Evolutionary conservation across 2,797 vertebrate genomes (phyloP).

Genomic region (Sternarchorhynchus goeldii): DNA sequence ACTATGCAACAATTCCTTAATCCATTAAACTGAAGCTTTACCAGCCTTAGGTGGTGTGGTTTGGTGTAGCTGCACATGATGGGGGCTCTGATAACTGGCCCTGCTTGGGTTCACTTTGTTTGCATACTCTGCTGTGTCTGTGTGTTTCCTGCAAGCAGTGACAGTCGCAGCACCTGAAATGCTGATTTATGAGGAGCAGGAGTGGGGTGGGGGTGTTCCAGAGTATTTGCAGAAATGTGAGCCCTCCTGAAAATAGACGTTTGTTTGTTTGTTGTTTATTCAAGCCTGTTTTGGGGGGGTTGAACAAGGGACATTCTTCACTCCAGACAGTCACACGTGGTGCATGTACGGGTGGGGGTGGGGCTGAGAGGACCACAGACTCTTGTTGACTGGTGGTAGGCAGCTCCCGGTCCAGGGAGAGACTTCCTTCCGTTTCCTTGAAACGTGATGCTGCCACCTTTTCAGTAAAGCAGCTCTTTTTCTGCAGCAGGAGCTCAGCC

Average conservation of each 20-base stretch:
- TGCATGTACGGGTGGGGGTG: conserved; percentile 31
- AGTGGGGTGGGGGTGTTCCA: conserved; percentile 55
- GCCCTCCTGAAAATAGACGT: conserved; percentile 72
- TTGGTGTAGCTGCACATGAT: neutral
- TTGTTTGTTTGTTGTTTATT: conserved; percentile 72
- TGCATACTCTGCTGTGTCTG: conserved; percentile 17
- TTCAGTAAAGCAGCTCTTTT: conserved; percentile 82
- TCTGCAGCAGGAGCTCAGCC: conserved; percentile 83
- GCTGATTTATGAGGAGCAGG: conserved; percentile 70
- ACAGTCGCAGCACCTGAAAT: conserved; percentile 65
- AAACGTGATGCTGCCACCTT: conserved; percentile 87
- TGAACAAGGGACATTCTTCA: conserved; percentile 71
- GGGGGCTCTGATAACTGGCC: neutral
- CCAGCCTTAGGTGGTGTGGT: neutral
- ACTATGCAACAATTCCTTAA: neutral
- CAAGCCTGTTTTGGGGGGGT: conserved; percentile 61
- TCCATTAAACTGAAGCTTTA: neutral
- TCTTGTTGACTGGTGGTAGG: conserved; percentile 60
- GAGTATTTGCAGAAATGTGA: conserved; percentile 66
- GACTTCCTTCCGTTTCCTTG: conserved; percentile 70
- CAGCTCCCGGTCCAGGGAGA: conserved; percentile 70
- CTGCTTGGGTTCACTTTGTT: conserved; percentile 1
- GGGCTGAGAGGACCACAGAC: conserved; percentile 29
- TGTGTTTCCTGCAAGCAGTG: conserved; percentile 46
- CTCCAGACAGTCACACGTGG: conserved; percentile 64